Evolutionary conservation across 2,888 invertebrate genomes (phyloP).

Genomic region (Sericinus montela): DNA sequence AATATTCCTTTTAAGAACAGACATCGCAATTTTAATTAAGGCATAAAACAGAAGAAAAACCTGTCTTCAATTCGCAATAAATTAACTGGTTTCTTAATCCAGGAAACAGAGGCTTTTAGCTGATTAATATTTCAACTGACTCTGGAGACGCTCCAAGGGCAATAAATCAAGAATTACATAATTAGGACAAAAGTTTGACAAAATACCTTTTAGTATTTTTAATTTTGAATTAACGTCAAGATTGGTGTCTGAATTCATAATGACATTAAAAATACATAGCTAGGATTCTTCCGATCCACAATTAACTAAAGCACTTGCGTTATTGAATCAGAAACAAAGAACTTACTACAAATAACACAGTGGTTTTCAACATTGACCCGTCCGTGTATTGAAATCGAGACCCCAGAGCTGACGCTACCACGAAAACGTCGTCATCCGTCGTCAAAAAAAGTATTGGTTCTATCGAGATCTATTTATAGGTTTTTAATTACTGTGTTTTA

Average conservation of each 20-base stretch:
- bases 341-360: no score
- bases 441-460: no score
- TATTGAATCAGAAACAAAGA: no score
- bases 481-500: no score
- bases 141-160: conserved; percentile 55
- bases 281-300: no score
- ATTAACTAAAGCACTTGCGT: no score
- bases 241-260: no score
- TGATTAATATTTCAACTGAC: conserved; percentile 71
- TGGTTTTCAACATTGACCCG: no score
- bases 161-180: conserved; percentile 70
- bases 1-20: conserved; percentile 17
- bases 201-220: conserved; percentile 24
- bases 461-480: no score
- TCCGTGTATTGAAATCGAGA: no score
- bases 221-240: not conserved
- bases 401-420: no score
- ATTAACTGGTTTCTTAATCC: conserved; percentile 66
- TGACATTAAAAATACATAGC: not conserved
- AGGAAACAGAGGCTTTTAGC: conserved; percentile 64
- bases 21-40: conserved; percentile 45
- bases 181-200: conserved; percentile 65
- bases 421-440: no score
- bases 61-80: conserved; percentile 56
- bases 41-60: conserved; percentile 41